Evolutionary conservation across 2,113 vertebrate species (phyloP), one percentile per base, ranked within the genome.

Genomic region (Toxotes chatareus): DNA sequence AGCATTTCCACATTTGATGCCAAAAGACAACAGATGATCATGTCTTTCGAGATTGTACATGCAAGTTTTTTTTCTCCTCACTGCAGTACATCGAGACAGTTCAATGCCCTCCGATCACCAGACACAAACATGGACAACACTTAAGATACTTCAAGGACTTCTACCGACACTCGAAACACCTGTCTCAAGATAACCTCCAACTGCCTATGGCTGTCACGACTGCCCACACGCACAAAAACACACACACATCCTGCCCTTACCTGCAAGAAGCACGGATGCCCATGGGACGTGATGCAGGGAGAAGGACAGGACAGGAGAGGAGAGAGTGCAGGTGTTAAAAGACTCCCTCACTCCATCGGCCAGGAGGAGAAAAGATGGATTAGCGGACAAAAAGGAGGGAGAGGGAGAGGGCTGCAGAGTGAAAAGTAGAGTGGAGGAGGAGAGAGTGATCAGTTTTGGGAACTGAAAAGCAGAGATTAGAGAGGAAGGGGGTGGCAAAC

Each of bases 181-280:
- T 19, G 19, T 61, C n/a, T 80, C n/a, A 46, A 70, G 17, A 62
- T 47, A 60, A 73, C 47, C 46, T 49, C n/a, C 23, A 61, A 71
- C 31, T 46, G 31, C 27, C 72, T 59, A 4, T 11, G 17, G 21
- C 2, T 57, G 51, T 76, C 59, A 65, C 19, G 4, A 14, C 70
- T 56, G 70, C 76, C 9, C 47, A 5, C 38, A 19, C 47, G 70
- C 55, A 73, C 55, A 49, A 27, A 27, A 27, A 27, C 27, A 27
- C 59, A 19, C 13, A 73, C 55, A 51, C 60, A 36, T 40, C 34
- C 69, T 38, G 17, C 31, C 14, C 92, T 90, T 93, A 97, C 96
- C 97, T 97, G 95, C 95, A 96, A 21, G 97, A 97, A 81, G 96
- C 96, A 72, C 95, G 96, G 88, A 97, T 96, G 90, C 97, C 96